phyloP scores from a whole-genome alignment of 2,888 invertebrate genomes.

The Coelogynopora nodosa region DNA sequence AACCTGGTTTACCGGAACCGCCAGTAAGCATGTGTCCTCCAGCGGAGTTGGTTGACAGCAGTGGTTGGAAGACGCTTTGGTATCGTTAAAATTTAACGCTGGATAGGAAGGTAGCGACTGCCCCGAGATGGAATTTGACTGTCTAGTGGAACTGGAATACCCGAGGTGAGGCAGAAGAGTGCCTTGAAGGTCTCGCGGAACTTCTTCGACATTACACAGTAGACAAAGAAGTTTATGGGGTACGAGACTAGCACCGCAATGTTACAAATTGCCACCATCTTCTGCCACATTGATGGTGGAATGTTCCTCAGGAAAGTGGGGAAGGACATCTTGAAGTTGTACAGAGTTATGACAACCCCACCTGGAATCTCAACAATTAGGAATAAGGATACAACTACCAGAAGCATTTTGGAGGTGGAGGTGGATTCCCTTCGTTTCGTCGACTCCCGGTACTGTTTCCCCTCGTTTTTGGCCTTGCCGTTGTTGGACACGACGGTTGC shows the following conservation, averaged over 20 bases:
- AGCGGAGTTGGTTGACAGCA: no score
- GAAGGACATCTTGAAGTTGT: conserved; percentile 36
- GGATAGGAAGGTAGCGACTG: not conserved
- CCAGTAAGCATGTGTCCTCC: no score
- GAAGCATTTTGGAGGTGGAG: conserved; percentile 61
- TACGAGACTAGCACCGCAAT: conserved; percentile 85
- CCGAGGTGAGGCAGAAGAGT: conserved; percentile 10
- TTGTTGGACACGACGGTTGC: not conserved
- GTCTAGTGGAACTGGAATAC: not conserved
- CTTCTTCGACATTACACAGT: conserved; percentile 89
- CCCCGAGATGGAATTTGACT: not conserved
- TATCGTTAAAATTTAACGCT: no score
- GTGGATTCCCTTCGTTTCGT: conserved; percentile 50
- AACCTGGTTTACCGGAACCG: no score
- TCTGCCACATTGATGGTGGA: conserved; percentile 49
- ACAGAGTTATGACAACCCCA: conserved; percentile 55
- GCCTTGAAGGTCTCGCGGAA: conserved; percentile 80
- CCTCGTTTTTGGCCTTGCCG: conserved; percentile 49
- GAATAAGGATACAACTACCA: conserved; percentile 64
- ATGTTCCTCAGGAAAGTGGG: not conserved
- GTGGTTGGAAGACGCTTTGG: no score
- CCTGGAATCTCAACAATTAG: conserved; percentile 64
- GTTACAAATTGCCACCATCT: conserved; percentile 65
- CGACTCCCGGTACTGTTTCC: conserved; percentile 57
- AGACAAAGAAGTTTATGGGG: conserved; percentile 88